Percentiles rank a stretch among this genome's conserved stretches.
phyloP scores from a whole-genome alignment of 2,797 vertebrate genomes.

The Heteromormyrus szaboi region DNA sequence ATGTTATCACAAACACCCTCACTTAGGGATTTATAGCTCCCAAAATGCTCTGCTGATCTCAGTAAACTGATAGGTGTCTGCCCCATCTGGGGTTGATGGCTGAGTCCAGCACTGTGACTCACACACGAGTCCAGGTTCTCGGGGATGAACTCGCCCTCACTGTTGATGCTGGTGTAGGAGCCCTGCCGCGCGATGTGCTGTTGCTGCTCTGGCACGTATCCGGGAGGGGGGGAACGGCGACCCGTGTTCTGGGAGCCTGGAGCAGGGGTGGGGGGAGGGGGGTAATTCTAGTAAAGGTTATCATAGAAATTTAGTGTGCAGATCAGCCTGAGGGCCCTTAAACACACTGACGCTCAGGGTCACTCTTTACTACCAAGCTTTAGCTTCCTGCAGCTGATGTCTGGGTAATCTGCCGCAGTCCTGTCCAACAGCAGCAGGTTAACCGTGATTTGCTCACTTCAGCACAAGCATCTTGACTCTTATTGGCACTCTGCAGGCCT shows the following conservation, averaged over 20 bases:
- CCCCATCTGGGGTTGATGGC: not conserved
- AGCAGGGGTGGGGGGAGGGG: not conserved
- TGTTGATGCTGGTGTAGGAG: slow-evolving; percentile 97
- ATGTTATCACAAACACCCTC: not conserved
- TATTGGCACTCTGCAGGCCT: not conserved
- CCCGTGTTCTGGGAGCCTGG: slow-evolving; percentile 88
- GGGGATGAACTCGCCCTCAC: slow-evolving; percentile 96
- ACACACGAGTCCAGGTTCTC: slow-evolving; percentile 80
- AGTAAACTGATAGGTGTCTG: not conserved
- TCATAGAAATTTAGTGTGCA: not conserved
- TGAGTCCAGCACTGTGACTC: slow-evolving; percentile 22
- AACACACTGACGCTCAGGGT: not conserved
- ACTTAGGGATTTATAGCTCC: not conserved
- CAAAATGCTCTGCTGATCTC: not conserved
- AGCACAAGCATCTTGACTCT: not conserved
- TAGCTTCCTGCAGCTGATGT: not conserved
- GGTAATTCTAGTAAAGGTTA: not conserved
- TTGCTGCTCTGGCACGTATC: slow-evolving; percentile 89
- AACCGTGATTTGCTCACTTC: not conserved
- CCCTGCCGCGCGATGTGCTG: slow-evolving; percentile 93
- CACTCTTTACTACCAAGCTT: not conserved
- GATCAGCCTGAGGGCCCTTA: not conserved
- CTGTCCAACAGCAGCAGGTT: not conserved
- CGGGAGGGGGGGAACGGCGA: slow-evolving; percentile 90
- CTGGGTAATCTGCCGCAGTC: not conserved